Conservation (phyloP, 2,888 invertebrate genomes). For the Lissocephala sabroskyi region DNA sequence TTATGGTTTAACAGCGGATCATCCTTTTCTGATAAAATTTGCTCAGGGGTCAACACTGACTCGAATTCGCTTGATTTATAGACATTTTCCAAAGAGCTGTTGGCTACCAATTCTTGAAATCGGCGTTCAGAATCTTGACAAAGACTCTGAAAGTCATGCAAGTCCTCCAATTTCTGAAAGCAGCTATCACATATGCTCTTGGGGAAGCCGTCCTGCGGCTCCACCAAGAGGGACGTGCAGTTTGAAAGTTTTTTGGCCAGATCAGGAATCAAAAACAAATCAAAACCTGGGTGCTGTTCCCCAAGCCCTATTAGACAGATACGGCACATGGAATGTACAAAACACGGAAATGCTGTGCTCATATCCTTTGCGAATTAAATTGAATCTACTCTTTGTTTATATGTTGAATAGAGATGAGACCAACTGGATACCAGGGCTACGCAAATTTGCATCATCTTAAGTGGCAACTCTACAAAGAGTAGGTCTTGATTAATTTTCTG, state of each 20-base stretch:
- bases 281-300: conserved; percentile 29
- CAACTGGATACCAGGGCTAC: too few relatives aligned
- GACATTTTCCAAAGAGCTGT: neutral
- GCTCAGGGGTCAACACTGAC: too few relatives aligned
- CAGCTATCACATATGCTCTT: conserved; percentile 54
- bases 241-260: conserved; percentile 52
- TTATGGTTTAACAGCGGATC: conserved; percentile 61
- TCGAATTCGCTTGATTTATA: too few relatives aligned
- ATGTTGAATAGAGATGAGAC: too few relatives aligned
- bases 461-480: too few relatives aligned
- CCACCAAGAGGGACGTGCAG: conserved; percentile 57
- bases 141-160: conserved; percentile 56
- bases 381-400: neutral
- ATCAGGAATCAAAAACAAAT: conserved; percentile 55
- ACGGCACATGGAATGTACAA: conserved; percentile 61
- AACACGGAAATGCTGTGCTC: conserved; percentile 26
- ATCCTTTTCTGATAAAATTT: too few relatives aligned
- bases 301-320: conserved; percentile 53
- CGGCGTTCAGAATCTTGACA: conserved; percentile 52
- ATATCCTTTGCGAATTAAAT: too few relatives aligned
- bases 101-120: conserved; percentile 50
- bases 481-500: too few relatives aligned
- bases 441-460: too few relatives aligned
- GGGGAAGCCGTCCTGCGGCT: conserved; percentile 64
- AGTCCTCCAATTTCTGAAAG: conserved; percentile 49